Evolutionary conservation across 2,113 vertebrate genomes (phyloP).

Genomic region (Labrus mixtus): DNA sequence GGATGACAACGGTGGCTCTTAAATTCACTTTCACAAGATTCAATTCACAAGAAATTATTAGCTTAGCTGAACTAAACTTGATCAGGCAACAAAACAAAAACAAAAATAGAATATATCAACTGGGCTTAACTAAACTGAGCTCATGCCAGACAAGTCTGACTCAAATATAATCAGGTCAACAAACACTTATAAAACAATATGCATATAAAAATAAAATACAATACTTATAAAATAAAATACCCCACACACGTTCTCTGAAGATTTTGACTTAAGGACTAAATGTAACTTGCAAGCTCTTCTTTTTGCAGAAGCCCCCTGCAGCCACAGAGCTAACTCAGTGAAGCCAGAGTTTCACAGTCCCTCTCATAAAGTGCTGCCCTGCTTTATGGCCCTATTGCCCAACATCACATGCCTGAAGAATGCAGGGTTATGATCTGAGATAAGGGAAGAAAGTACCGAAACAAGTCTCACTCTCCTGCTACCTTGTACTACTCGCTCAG

Average conservation of each 20-base stretch:
- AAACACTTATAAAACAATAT: background rate
- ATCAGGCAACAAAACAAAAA: background rate
- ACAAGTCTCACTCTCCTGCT: slow-evolving; percentile 53
- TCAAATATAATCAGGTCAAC: too few relatives aligned
- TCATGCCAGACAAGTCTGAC: too few relatives aligned
- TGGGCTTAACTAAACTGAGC: background rate
- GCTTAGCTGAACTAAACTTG: background rate
- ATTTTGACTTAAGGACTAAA: background rate
- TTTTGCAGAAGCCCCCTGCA: slow-evolving; percentile 30
- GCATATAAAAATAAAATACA: too few relatives aligned
- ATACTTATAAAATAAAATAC: too few relatives aligned
- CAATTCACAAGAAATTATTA: too few relatives aligned
- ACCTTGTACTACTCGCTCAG: slow-evolving; percentile 23
- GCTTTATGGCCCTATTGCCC: slow-evolving; percentile 81
- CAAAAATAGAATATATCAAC: background rate
- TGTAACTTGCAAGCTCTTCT: background rate
- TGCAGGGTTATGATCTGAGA: slow-evolving; percentile 81
- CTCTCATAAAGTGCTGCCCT: slow-evolving; percentile 76
- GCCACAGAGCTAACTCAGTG: slow-evolving; percentile 34
- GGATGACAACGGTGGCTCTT: too few relatives aligned
- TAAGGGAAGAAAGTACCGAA: slow-evolving; percentile 77
- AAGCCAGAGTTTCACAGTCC: slow-evolving; percentile 63
- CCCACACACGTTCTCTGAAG: too few relatives aligned
- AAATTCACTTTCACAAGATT: too few relatives aligned
- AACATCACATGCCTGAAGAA: slow-evolving; percentile 83